Percentiles rank a stretch among this genome's conserved stretches.
Conservation (phyloP, 2,113 vertebrate species). For the Cisticola juncidis region DNA sequence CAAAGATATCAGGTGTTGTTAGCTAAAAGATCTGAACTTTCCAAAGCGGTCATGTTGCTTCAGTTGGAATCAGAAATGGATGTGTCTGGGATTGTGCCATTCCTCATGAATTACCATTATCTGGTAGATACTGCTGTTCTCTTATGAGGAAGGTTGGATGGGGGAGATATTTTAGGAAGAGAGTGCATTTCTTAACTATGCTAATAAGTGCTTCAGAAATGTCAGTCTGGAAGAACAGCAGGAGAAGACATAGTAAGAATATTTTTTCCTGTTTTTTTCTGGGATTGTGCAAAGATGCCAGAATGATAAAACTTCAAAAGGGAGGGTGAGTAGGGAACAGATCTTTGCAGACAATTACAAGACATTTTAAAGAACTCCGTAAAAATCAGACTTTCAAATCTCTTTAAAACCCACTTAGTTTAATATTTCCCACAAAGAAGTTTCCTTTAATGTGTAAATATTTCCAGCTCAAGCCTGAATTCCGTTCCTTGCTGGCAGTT, state of each 20-base stretch:
- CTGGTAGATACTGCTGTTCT: not conserved
- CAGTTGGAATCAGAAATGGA: not conserved
- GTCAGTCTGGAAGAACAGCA: not conserved
- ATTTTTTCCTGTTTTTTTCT: not conserved
- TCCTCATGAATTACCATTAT: not conserved
- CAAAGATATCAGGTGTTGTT: not conserved
- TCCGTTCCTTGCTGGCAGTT: not conserved
- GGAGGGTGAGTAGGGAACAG: not conserved
- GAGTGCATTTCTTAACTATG: not conserved
- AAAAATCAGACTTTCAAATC: not conserved
- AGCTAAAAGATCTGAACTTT: not conserved
- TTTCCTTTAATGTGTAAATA: not conserved
- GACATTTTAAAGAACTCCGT: not conserved
- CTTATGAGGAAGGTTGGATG: not conserved
- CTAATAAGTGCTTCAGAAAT: not conserved
- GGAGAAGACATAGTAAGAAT: not conserved
- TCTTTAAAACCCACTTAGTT: conserved; percentile 4
- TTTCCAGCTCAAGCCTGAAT: not conserved
- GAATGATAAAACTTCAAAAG: not conserved
- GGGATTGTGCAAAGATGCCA: not conserved
- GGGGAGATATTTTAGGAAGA: not conserved
- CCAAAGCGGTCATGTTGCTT: not conserved
- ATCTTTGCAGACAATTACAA: not conserved
- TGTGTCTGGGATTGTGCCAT: not conserved
- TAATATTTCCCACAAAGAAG: not conserved